Evolutionary conservation across 1,140 invertebrate species (phyloP), one percentile per base, ranked within the genome.

Genomic region (Bombus vancouverensis): DNA sequence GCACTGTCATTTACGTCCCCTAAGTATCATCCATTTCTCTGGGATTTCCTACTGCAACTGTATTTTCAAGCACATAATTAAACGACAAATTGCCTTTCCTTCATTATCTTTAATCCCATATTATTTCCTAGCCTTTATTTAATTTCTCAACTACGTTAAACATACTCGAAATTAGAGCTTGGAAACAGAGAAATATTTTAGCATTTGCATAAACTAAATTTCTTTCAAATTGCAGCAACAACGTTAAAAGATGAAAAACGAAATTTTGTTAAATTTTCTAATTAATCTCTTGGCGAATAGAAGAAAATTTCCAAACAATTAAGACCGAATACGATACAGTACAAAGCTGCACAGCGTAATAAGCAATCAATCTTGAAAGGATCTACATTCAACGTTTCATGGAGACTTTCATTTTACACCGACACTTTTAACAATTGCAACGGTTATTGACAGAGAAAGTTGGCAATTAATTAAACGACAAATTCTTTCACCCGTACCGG

Each of bases 1-100:
- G 32, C 18, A 12, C 72, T 53, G 34, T 75, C 57, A 76, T 66
- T 76, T 53, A 32, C 25, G 39, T 83, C 22, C 28, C 22, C n/a
- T 74, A 82, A 74, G 34, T 74, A 74, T 53, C 42, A 71, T 34
- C 37, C 53, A 74, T 62, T 74, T 74, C 68, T 62, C 53, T 12
- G 39, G n/a, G 53, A 82, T 59, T 82, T 65, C 57, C 70, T 32
- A 62, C 15, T n/a, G 22, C 28, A 73, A 73, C 53, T 73, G 53
- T 73, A 80, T 44, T 65, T 70, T 53, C 25, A 9, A 53, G 32
- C 25, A 42, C 44, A 53, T 71, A 53, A 53, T 81, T 80, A 47
- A 70, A 39, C n/a, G 32, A 70, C 39, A 53, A 70, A 37, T 34
- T 80, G 37, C 34, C 9, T 22, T 34, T 34, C 18, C 25, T 25